A percentile compares a stretch with the other conserved stretches of the same genome.
Conservation (phyloP, 2,888 invertebrate species). For the Scelioninae gen. 1 region DNA sequence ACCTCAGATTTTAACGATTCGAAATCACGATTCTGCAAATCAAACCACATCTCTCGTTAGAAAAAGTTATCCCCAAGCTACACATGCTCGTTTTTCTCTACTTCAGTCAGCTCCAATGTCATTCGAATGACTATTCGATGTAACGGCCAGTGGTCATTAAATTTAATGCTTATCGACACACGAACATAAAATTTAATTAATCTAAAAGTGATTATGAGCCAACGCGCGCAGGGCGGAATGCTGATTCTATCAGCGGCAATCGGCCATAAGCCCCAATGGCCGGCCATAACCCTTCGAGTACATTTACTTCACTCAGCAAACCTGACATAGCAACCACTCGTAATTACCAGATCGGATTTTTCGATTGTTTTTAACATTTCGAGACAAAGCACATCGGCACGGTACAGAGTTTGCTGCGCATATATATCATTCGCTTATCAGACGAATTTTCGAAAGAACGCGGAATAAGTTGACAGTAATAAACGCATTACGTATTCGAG, state of each 20-base stretch:
- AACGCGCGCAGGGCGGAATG: constrained; percentile 79
- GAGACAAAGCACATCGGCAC: no score
- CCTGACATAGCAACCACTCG: constrained; percentile 81
- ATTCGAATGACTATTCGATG: constrained; percentile 59
- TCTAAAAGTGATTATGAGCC: constrained; percentile 84
- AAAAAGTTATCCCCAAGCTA: not conserved
- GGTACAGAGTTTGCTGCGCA: not conserved
- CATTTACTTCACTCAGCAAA: constrained; percentile 83
- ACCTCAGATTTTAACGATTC: not conserved
- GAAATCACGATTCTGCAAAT: not conserved
- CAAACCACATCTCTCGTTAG: not conserved
- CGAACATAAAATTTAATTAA: constrained; percentile 84
- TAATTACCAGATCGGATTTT: constrained; percentile 78
- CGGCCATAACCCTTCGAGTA: constrained; percentile 82
- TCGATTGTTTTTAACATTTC: constrained; percentile 39
- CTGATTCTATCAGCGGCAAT: constrained; percentile 84
- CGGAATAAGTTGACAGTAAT: constrained; percentile 66
- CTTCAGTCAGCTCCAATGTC: constrained; percentile 31
- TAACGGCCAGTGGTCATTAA: constrained; percentile 78
- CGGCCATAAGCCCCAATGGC: constrained; percentile 83
- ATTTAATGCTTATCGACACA: constrained; percentile 84
- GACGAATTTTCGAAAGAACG: constrained; percentile 57
- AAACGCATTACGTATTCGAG: constrained; percentile 78
- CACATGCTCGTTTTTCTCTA: constrained; percentile 7
- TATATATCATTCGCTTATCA: constrained; percentile 65